Conservation (phyloP, 2,888 invertebrate genomes). For the Junonia oenone region DNA sequence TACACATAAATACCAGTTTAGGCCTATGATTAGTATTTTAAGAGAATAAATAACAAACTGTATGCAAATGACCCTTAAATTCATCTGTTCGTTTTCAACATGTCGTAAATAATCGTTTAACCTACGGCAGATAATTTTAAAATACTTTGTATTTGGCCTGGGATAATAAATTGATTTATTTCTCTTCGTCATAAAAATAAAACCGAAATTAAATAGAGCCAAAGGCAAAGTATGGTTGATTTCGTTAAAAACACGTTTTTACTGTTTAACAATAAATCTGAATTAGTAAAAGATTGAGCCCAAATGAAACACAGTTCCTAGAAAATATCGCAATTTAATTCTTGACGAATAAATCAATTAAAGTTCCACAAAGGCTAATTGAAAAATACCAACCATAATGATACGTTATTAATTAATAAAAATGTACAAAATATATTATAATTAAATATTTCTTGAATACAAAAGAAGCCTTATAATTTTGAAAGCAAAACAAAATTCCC, state of each 20-base stretch:
- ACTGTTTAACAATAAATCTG: not conserved
- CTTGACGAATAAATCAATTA: not conserved
- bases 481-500: not conserved
- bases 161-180: slow-evolving; percentile 23
- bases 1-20: slow-evolving; percentile 6
- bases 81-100: slow-evolving; percentile 13
- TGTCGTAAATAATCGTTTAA: slow-evolving; percentile 20
- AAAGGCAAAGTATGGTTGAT: not conserved
- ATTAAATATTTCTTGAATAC: too few species aligned
- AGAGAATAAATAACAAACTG: slow-evolving; percentile 13
- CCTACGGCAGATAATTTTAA: slow-evolving; percentile 22
- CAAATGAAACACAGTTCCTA: not conserved
- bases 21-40: slow-evolving; percentile 15
- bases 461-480: too few species aligned
- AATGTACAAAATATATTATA: too few species aligned
- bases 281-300: not conserved
- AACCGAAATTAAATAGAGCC: not conserved
- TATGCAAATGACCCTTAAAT: slow-evolving; percentile 11
- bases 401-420: too few species aligned
- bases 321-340: not conserved
- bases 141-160: slow-evolving; percentile 18
- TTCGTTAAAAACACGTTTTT: not conserved
- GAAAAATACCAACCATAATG: not conserved
- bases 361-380: not conserved
- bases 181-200: slow-evolving; percentile 1